A percentile compares a stretch with the other conserved stretches of the same genome.
Conservation (phyloP, 23 tunicate species). For the Pegea sp. region DNA sequence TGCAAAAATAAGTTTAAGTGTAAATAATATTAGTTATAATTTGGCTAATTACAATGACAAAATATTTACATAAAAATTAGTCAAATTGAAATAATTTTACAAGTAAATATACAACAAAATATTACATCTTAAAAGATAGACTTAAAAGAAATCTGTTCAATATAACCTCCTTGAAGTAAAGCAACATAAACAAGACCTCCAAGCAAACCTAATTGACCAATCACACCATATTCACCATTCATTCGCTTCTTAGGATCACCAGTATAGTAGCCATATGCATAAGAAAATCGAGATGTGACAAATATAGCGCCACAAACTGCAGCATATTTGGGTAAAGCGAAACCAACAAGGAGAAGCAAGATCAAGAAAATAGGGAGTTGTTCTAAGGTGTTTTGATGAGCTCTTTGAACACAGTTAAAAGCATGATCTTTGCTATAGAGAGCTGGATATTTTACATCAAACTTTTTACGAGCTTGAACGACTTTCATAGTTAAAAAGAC, state of each 20-base stretch:
- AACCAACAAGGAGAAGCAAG: slow-evolving; percentile 17
- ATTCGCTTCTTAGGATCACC: slow-evolving; percentile 88
- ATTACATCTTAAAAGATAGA: too few species aligned
- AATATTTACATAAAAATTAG: too few species aligned
- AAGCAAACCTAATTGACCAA: slow-evolving; percentile 43
- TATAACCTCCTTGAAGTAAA: slow-evolving; percentile 30
- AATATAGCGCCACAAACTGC: slow-evolving; percentile 61
- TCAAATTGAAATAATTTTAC: too few species aligned
- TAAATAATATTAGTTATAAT: too few species aligned
- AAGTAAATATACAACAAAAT: too few species aligned
- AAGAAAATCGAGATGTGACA: slow-evolving; percentile 66
- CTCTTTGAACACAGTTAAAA: slow-evolving; percentile 88
- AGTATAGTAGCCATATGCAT: slow-evolving; percentile 98
- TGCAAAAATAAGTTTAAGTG: too few species aligned
- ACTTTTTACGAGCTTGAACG: slow-evolving; percentile 65
- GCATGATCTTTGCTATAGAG: slow-evolving; percentile 48
- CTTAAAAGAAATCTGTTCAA: too few species aligned
- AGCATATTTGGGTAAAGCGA: slow-evolving; percentile 38
- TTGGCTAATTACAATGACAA: too few species aligned
- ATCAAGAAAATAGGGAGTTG: slow-evolving; percentile 22
- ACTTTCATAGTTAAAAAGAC: slow-evolving; percentile 51
- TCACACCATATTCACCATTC: slow-evolving; percentile 63
- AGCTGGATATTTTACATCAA: slow-evolving; percentile 57
- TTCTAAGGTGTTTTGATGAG: slow-evolving; percentile 98
- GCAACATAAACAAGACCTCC: slow-evolving; percentile 29